phyloP scores from a whole-genome alignment of 2,888 invertebrate genomes.

The Yponomeuta cagnagella region DNA sequence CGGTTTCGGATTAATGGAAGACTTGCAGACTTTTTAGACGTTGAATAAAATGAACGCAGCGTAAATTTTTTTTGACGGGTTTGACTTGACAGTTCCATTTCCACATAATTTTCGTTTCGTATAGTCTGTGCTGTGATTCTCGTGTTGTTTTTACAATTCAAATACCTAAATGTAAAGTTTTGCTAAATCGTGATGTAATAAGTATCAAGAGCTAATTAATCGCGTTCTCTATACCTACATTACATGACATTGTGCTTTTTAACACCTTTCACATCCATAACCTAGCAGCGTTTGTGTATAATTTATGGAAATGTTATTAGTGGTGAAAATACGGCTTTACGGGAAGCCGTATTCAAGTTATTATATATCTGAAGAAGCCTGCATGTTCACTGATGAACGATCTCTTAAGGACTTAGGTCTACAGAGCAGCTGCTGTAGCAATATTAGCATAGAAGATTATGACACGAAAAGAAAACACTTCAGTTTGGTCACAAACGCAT shows the following conservation, averaged over 20 bases:
- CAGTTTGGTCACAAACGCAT: slow-evolving; percentile 38
- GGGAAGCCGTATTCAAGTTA: slow-evolving; percentile 47
- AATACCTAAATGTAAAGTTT: neutral
- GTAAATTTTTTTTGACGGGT: no score
- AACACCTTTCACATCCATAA: slow-evolving; percentile 10
- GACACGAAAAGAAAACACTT: slow-evolving; percentile 29
- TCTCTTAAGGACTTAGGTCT: slow-evolving; percentile 45
- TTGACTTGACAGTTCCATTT: neutral
- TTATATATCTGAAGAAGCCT: slow-evolving; percentile 42
- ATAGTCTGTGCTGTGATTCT: neutral
- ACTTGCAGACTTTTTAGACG: neutral
- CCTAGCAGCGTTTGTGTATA: neutral
- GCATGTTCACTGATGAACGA: slow-evolving; percentile 39
- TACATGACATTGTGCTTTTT: neutral
- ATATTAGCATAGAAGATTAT: slow-evolving; percentile 29
- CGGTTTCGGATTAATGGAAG: no score
- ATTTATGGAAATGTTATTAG: slow-evolving; percentile 40
- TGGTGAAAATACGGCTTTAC: slow-evolving; percentile 47
- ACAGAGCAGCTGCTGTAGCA: slow-evolving; percentile 35
- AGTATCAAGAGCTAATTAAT: neutral
- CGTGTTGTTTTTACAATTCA: neutral
- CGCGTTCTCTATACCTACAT: neutral
- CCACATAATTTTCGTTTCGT: neutral
- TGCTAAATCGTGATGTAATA: slow-evolving; percentile 8
- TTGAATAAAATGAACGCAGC: neutral